These are phyloP conservation scores for Myiotriccus ornatus DNA, from an alignment of 2,797 vertebrate genomes.

Conservation along the genomic window DNA sequence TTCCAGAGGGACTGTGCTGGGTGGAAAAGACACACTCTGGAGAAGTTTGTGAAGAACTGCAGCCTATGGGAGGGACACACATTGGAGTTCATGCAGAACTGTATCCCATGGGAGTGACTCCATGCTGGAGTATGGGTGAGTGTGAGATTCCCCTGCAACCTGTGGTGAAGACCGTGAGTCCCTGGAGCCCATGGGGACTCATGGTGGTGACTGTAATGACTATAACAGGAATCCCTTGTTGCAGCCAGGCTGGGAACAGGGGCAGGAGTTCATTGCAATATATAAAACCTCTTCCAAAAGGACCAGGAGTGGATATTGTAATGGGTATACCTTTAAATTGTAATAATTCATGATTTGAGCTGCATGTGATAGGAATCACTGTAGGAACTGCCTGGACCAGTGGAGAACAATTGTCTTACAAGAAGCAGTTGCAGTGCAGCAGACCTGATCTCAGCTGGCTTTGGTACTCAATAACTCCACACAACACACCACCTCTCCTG, in stretches of 20 bases:
- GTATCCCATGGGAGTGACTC: neutral
- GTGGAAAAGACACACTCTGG: neutral
- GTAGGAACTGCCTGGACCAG: neutral
- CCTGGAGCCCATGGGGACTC: neutral
- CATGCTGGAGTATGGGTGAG: neutral
- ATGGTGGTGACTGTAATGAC: neutral
- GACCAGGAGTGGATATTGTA: neutral
- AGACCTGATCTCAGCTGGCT: neutral
- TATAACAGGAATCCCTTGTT: neutral
- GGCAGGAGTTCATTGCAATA: neutral
- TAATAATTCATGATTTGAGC: neutral
- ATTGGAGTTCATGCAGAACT: neutral
- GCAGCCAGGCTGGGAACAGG: neutral
- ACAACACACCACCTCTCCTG: neutral
- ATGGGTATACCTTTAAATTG: neutral
- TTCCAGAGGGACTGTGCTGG: neutral
- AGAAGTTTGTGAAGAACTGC: neutral
- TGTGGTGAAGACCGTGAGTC: neutral
- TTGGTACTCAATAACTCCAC: neutral
- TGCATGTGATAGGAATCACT: fast-evolving
- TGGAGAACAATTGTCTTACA: neutral
- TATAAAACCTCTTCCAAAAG: neutral
- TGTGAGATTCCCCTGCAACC: neutral
- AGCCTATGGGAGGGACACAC: neutral
- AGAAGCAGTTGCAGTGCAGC: neutral